Evolutionary conservation across 2,113 vertebrate species (phyloP), one percentile per base, ranked within the genome.

Genomic region (Perognathus longimembris): DNA sequence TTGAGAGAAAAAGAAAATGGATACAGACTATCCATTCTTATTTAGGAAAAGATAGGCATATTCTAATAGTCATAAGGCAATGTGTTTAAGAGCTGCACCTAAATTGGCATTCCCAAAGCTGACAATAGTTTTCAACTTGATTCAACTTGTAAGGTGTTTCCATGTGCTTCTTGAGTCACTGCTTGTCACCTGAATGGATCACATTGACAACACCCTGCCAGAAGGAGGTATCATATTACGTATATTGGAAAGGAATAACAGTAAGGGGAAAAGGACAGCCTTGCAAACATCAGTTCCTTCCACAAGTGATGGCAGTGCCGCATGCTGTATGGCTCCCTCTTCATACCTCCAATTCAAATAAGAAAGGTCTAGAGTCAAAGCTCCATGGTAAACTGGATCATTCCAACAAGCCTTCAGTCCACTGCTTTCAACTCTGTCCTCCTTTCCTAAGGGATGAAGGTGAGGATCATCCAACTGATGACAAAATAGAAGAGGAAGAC

Each of bases 401-500:
- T 95, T 96, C 21, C 83, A 89, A 93, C 86, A 70, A 96, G 79
- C n/a, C 61, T 94, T 96, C 57, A 89, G 79, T 95, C 92, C 92
- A 3, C 0, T 80, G 42, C 40, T 50, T 90, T 77, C 85, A 30
- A 94, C 95, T 93, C 79, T 85, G 20, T 24, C 24, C 6, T 14
- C 32, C 20, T 86, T 97, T 96, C 96, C 95, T 98, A 94, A 0
- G 98, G 98, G 1, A 98, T 97, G 32, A 98, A 99, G 71, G 99
- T 99, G 95, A 99, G 98, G 93, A 99, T 98, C 98, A 99, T 99
- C 99, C 99, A 99, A 74, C 99, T 99, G 94, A 99, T 99, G 66
- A 99, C 99, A 0, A 99, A 99, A 97, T 99, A 99, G 98, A 99
- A 99, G 74, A 99, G 98, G 97, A 99, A 99, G 92, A 99, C 98